These are phyloP conservation scores for Chelonoidis abingdonii DNA, from an alignment of 2,113 vertebrate species.

Conservation along the genomic window DNA sequence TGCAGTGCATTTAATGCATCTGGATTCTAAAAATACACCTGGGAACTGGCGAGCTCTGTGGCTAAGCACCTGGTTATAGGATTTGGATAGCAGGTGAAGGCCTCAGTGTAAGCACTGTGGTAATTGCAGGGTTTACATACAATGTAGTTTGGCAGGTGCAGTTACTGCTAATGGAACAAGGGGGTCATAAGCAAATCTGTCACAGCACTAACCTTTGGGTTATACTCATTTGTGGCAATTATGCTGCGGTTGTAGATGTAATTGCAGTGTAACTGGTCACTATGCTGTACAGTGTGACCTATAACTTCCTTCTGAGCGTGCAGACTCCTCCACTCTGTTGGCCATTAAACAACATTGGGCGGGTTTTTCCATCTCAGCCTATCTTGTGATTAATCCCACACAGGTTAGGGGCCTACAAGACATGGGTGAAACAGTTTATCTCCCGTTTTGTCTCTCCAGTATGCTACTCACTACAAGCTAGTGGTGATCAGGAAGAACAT, in stretches of 20 bases:
- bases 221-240: neutral
- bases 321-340: neutral
- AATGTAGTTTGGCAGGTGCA: neutral
- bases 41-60: neutral
- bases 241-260: neutral
- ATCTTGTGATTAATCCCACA: neutral
- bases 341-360: neutral
- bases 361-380: neutral
- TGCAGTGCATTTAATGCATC: neutral
- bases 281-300: neutral
- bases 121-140: neutral
- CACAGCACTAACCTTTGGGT: neutral
- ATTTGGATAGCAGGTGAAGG: neutral
- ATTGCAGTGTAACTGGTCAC: neutral
- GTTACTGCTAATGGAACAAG: neutral
- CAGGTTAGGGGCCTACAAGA: neutral
- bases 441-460: constrained; percentile 60
- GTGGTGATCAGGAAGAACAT: constrained; percentile 25
- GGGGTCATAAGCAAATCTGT: neutral
- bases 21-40: neutral
- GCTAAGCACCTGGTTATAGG: neutral
- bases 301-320: neutral
- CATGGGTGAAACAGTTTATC: neutral
- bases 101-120: neutral
- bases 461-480: constrained; percentile 79